These are phyloP conservation scores for Coenonympha arcania DNA, from an alignment of 2,888 invertebrate genomes.

Conservation along the genomic window DNA sequence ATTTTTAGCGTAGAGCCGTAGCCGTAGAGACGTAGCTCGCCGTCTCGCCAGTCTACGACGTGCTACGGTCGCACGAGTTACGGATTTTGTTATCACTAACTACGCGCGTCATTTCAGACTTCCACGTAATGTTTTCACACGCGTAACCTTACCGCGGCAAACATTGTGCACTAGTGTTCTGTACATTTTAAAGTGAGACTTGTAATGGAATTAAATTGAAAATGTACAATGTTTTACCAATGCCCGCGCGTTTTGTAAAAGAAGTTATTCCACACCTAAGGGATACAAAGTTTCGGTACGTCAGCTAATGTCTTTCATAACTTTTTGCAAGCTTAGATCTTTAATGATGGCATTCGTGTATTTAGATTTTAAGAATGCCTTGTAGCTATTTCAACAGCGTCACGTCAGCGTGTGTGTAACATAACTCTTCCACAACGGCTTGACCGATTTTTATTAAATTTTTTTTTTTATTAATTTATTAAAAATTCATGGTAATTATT, in stretches of 20 bases:
- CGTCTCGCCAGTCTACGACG: slow-evolving; percentile 47
- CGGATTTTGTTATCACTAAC: neutral
- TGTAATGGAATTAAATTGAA: slow-evolving; percentile 36
- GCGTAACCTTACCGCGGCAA: slow-evolving; percentile 54
- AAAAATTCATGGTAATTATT: too few species aligned
- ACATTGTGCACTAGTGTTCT: slow-evolving; percentile 60
- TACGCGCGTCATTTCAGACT: neutral
- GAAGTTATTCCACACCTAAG: slow-evolving; percentile 42
- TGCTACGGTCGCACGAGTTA: slow-evolving; percentile 36
- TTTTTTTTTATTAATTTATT: too few species aligned
- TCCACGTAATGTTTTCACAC: slow-evolving; percentile 50
- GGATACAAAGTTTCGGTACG: slow-evolving; percentile 44
- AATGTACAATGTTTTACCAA: slow-evolving; percentile 38
- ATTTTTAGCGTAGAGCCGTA: slow-evolving; percentile 48
- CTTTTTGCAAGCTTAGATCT: slow-evolving; percentile 27
- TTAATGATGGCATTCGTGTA: neutral
- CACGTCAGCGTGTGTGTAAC: too few species aligned
- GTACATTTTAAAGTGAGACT: slow-evolving; percentile 60
- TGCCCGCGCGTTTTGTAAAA: slow-evolving; percentile 45
- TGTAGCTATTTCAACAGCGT: too few species aligned
- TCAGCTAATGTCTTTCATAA: slow-evolving; percentile 36
- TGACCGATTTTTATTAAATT: too few species aligned
- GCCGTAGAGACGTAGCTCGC: slow-evolving; percentile 35
- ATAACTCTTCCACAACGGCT: too few species aligned
- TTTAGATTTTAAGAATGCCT: neutral